These are phyloP conservation scores for Carcharodon carcharias DNA, from an alignment of 2,797 vertebrate species.

Conservation along the genomic window DNA sequence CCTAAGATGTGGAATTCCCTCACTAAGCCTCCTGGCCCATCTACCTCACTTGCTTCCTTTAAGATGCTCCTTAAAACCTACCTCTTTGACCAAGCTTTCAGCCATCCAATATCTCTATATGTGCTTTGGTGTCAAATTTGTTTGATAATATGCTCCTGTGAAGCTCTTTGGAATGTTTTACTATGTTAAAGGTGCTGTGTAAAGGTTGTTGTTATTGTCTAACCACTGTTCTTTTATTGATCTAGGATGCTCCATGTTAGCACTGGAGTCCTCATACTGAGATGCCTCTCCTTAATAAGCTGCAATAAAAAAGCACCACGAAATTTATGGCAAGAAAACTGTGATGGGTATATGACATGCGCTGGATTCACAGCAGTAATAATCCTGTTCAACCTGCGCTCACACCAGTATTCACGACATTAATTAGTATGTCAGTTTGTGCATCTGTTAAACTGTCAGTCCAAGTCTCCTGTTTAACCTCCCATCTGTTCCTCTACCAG, in stretches of 20 bases:
- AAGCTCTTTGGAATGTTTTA: not conserved
- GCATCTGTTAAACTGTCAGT: conserved; percentile 34
- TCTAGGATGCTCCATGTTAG: not conserved
- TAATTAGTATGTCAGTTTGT: conserved; percentile 34
- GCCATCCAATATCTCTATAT: not conserved
- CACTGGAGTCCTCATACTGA: not conserved
- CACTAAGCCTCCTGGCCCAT: not conserved
- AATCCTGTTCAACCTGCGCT: not conserved
- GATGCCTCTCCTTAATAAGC: not conserved
- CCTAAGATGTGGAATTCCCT: not conserved
- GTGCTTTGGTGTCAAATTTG: not conserved
- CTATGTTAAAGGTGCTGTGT: not conserved
- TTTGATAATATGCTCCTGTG: not conserved
- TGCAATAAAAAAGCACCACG: no score
- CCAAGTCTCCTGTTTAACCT: conserved; percentile 30
- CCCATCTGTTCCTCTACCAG: conserved; percentile 30
- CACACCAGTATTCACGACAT: not conserved
- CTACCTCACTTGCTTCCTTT: not conserved
- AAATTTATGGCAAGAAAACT: not conserved
- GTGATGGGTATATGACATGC: not conserved
- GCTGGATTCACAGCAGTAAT: not conserved
- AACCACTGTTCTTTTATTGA: not conserved
- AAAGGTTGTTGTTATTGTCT: not conserved
- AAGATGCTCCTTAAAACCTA: not conserved
- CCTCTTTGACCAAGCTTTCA: not conserved